These are phyloP conservation scores for Leucoraja ocellata DNA, from an alignment of 2,797 vertebrate genomes.

Conservation along the genomic window DNA sequence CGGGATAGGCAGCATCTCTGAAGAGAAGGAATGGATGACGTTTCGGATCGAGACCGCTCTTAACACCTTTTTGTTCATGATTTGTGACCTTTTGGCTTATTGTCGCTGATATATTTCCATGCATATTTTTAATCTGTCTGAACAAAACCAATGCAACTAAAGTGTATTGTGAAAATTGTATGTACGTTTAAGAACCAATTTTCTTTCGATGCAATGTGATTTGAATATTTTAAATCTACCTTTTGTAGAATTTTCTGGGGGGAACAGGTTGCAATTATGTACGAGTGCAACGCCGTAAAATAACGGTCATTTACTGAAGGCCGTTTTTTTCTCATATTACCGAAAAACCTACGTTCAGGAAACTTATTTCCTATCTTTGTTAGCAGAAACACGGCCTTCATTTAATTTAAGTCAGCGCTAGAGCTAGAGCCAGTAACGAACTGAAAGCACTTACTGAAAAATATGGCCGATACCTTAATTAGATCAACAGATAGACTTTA, in stretches of 20 bases:
- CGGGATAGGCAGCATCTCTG: too few relatives aligned
- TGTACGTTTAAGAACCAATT: neutral
- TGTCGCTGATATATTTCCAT: neutral
- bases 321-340: neutral
- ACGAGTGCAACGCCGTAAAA: neutral
- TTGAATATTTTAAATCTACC: neutral
- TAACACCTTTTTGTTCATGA: slow-evolving; percentile 12
- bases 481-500: neutral
- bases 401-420: neutral
- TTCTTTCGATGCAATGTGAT: neutral
- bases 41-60: neutral
- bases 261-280: neutral
- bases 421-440: neutral
- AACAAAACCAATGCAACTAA: neutral
- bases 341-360: neutral
- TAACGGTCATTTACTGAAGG: neutral
- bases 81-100: neutral
- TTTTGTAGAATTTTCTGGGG: neutral
- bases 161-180: neutral
- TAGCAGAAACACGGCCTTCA: neutral
- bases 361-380: neutral
- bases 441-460: neutral
- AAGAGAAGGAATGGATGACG: too few relatives aligned
- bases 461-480: neutral
- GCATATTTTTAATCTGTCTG: neutral